Evolutionary conservation across 2,113 vertebrate species (phyloP).

Genomic region (Psephotus haematonotus): DNA sequence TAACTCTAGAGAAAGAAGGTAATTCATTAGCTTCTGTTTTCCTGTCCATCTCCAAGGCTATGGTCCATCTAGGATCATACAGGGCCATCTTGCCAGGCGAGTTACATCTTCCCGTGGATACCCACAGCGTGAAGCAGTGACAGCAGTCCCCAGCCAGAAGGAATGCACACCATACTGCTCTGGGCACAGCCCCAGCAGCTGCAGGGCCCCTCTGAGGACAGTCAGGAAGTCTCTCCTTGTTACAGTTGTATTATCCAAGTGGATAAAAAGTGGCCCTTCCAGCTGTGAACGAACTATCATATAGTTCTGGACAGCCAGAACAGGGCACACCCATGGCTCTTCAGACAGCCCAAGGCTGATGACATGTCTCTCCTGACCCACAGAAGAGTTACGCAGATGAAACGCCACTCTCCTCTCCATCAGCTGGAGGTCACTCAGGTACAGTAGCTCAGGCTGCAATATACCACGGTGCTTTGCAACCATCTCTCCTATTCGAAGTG

Average conservation of each 20-base stretch:
- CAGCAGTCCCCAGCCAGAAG: conserved; percentile 30
- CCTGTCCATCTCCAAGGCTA: neutral
- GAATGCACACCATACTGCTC: neutral
- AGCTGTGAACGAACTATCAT: accelerated
- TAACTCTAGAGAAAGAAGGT: neutral
- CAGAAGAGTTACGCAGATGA: neutral
- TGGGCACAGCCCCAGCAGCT: neutral
- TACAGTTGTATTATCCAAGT: accelerated
- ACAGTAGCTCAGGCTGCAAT: conserved; percentile 23
- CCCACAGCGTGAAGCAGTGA: neutral
- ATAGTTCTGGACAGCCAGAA: neutral
- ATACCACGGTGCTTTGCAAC: neutral
- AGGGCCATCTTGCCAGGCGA: conserved; percentile 37
- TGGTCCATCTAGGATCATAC: neutral
- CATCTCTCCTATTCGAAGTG: conserved; percentile 21
- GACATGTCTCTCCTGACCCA: neutral
- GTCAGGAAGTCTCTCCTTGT: neutral
- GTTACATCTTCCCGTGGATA: neutral
- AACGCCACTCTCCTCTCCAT: neutral
- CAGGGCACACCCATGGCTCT: conserved; percentile 18
- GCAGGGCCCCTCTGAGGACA: neutral
- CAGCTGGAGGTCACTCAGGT: conserved; percentile 2
- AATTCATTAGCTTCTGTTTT: neutral
- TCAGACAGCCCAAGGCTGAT: neutral
- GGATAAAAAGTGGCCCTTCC: conserved; percentile 18